Evolutionary conservation across 2,113 vertebrate species (phyloP).

Genomic region (Choloepus hoffmanni): DNA sequence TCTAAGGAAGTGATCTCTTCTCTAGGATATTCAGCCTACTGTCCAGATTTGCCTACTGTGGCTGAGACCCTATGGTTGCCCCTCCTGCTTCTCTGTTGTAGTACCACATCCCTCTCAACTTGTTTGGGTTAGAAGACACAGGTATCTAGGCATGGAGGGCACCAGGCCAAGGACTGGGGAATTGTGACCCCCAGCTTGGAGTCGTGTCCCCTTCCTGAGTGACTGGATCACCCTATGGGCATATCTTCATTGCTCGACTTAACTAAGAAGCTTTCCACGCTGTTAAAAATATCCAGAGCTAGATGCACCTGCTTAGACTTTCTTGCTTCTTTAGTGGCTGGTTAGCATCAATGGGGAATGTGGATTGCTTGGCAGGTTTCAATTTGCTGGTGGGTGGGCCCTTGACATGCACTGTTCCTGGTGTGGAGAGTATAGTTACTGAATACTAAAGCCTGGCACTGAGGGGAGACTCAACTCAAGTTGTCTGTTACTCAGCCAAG

Average conservation of each 20-base stretch:
- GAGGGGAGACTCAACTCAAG: not conserved
- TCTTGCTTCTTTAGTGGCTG: not conserved
- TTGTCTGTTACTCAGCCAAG: not conserved
- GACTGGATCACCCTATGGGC: fast-evolving
- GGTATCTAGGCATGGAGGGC: not conserved
- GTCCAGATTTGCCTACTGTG: not conserved
- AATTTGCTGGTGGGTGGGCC: not conserved
- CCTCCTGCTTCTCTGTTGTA: not conserved
- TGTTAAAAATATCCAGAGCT: not conserved
- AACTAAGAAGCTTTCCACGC: not conserved
- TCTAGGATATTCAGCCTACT: not conserved
- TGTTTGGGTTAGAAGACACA: not conserved
- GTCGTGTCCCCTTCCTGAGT: not conserved
- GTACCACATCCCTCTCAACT: not conserved
- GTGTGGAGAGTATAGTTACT: no score
- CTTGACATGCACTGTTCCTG: no score
- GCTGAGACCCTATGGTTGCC: not conserved
- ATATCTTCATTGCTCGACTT: not conserved
- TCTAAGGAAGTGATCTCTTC: not conserved
- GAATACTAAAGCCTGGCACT: not conserved
- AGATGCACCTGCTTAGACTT: not conserved
- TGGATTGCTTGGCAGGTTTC: not conserved
- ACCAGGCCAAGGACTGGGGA: not conserved
- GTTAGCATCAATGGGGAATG: not conserved
- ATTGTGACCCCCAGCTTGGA: not conserved